phyloP scores from a whole-genome alignment of 92 coral and sea anemone genomes.

The Siderastrea radians region DNA sequence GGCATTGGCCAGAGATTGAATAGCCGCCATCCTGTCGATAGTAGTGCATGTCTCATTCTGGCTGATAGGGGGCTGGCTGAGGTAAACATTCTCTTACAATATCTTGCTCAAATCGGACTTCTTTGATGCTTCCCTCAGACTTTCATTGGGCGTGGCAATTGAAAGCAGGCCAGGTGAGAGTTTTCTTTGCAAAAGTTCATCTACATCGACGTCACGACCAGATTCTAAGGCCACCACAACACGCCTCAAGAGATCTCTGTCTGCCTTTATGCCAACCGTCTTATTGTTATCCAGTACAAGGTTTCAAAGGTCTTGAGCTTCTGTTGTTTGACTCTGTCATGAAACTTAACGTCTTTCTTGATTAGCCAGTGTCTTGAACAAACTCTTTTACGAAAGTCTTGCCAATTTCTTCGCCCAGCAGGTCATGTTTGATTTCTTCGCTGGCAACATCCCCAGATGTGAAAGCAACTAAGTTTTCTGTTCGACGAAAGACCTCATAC shows the following conservation, averaged over 20 bases:
- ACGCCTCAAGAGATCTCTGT: constrained; percentile 71
- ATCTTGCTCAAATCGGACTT: constrained; percentile 69
- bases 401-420: constrained; percentile 37
- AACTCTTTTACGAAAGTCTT: constrained; percentile 6
- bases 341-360: constrained; percentile 58
- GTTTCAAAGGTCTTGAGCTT: constrained; percentile 31
- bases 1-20: constrained; percentile 57
- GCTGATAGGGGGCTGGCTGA: constrained; percentile 30
- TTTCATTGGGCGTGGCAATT: constrained; percentile 50
- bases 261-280: constrained; percentile 63
- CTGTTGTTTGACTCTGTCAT: constrained; percentile 60
- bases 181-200: constrained; percentile 47
- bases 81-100: constrained; percentile 31
- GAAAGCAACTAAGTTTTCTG: constrained; percentile 52
- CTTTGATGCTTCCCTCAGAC: constrained; percentile 37
- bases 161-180: constrained; percentile 62
- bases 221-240: constrained; percentile 61
- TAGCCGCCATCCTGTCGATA: constrained; percentile 72
- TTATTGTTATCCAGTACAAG: too few relatives aligned
- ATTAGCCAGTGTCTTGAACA: constrained; percentile 48
- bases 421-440: constrained; percentile 48
- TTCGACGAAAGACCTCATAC: constrained; percentile 50
- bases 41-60: constrained; percentile 53
- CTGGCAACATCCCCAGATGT: constrained; percentile 63
- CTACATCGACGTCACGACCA: constrained; percentile 64